Conservation (phyloP, 1,140 invertebrate species). For the Gryllus bimaculatus region DNA sequence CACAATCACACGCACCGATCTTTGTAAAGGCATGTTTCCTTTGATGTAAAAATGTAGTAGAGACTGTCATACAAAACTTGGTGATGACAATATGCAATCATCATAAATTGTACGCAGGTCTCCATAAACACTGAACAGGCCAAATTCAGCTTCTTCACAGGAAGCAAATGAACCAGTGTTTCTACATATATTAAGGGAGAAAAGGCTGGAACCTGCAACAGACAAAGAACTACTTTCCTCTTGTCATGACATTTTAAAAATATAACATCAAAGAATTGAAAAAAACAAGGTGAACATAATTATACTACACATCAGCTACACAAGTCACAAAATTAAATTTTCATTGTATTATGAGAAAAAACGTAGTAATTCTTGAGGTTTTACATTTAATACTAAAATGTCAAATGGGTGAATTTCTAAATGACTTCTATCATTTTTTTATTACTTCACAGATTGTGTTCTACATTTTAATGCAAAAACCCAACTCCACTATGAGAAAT, state of each 20-base stretch:
- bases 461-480: no score
- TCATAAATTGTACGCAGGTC: background rate
- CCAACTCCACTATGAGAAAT: no score
- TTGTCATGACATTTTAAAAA: background rate
- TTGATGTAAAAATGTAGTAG: background rate
- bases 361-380: no score
- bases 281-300: no score
- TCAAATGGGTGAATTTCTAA: no score
- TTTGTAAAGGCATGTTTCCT: background rate
- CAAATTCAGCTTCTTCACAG: background rate
- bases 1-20: background rate
- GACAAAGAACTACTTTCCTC: background rate
- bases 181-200: background rate
- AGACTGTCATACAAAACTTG: background rate
- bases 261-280: no score
- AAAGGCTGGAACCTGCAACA: background rate
- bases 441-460: no score
- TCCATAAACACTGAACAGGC: background rate
- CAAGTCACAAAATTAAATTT: no score
- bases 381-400: no score
- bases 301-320: no score
- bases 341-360: no score
- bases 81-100: background rate
- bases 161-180: background rate
- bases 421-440: no score